These are phyloP conservation scores for Rattus rattus DNA, from an alignment of 2,113 vertebrate species.

Conservation along the genomic window DNA sequence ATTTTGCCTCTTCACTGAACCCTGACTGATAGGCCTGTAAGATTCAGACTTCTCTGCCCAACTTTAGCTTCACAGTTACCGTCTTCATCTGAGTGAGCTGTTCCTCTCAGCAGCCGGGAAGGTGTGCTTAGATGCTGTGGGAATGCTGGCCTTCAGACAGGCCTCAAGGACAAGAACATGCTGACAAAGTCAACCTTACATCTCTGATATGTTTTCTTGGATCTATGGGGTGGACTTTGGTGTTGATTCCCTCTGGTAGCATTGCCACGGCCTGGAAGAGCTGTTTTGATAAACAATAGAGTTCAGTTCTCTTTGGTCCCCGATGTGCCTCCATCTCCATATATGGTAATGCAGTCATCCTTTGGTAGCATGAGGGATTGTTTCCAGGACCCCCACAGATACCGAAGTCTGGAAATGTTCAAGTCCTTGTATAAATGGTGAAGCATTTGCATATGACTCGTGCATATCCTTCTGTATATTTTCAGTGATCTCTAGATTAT, in stretches of 20 bases:
- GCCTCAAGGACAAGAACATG: neutral
- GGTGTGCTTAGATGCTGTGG: fast-evolving
- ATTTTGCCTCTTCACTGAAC: neutral
- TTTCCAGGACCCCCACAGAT: neutral
- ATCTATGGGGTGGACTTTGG: neutral
- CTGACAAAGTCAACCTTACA: neutral
- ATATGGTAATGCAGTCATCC: neutral
- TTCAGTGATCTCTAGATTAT: neutral
- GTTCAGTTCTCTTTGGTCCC: neutral
- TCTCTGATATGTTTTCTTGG: neutral
- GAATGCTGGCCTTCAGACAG: neutral
- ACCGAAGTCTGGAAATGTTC: neutral
- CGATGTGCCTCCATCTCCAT: neutral
- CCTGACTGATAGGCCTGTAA: neutral
- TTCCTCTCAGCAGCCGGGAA: neutral
- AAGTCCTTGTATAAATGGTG: neutral
- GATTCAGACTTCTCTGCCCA: neutral
- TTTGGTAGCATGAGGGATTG: neutral
- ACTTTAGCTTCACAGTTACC: neutral
- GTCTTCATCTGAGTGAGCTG: neutral
- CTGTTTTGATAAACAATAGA: neutral
- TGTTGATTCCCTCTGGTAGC: neutral
- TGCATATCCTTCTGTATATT: neutral
- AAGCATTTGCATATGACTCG: neutral
- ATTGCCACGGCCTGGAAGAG: neutral